Conservation (phyloP, 2,888 invertebrate genomes). For the Caenorhabditis imperialis region DNA sequence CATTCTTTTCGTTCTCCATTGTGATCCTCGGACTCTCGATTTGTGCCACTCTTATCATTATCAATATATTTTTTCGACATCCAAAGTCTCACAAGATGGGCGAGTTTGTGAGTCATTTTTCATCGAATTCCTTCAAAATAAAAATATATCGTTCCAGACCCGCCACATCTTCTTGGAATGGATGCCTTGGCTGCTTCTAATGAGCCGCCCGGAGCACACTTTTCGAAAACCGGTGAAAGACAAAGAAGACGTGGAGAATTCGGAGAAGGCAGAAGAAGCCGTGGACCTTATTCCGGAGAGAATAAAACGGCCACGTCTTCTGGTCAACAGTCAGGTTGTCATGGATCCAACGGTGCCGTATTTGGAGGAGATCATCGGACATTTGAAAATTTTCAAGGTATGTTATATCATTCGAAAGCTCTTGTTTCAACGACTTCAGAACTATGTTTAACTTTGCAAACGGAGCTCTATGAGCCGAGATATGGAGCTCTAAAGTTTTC, state of each 20-base stretch:
- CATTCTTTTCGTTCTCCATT: constrained; percentile 75
- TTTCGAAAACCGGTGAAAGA: constrained; percentile 80
- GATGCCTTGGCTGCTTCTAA: constrained; percentile 95
- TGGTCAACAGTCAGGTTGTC: constrained; percentile 45
- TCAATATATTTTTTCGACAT: constrained; percentile 76
- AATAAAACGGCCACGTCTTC: constrained; percentile 33
- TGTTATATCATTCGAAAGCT: background rate
- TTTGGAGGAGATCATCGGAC: constrained; percentile 42
- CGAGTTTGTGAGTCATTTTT: constrained; percentile 59
- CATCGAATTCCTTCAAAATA: too few species aligned
- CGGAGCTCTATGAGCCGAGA: too few species aligned
- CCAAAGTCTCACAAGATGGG: constrained; percentile 76
- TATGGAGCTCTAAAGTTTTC: too few species aligned
- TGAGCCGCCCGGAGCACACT: constrained; percentile 95
- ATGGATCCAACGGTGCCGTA: constrained; percentile 33
- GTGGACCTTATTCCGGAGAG: constrained; percentile 4
- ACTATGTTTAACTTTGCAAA: too few species aligned
- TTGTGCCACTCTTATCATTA: constrained; percentile 75
- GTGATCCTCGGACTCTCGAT: constrained; percentile 74
- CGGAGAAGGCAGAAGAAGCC: background rate
- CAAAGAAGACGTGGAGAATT: constrained; percentile 16
- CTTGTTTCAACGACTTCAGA: too few species aligned
- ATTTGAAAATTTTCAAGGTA: constrained; percentile 37
- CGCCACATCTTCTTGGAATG: constrained; percentile 95
- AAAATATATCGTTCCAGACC: constrained; percentile 83